Evolutionary conservation across 2,888 invertebrate species (phyloP).

Genomic region (Drosophila nigricruria): DNA sequence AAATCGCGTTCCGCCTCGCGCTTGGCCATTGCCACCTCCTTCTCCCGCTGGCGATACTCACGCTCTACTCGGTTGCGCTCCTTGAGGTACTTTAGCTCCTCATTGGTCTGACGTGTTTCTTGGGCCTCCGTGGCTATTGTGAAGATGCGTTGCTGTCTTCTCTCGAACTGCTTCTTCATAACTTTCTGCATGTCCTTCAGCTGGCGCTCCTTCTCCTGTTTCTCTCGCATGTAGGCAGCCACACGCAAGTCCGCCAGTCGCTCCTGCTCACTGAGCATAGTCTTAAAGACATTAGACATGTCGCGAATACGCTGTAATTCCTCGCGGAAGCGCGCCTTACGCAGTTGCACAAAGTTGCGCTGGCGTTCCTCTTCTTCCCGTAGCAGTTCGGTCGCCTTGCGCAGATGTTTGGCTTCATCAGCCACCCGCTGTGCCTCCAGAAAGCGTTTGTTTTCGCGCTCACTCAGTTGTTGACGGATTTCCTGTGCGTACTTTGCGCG

Average conservation of each 20-base stretch:
- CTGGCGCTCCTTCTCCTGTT: slow-evolving; percentile 81
- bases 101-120: slow-evolving; percentile 78
- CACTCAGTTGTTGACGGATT: slow-evolving; percentile 82
- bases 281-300: slow-evolving; percentile 83
- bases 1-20: slow-evolving; percentile 81
- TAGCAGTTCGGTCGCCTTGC: slow-evolving; percentile 76
- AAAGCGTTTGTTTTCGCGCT: slow-evolving; percentile 82
- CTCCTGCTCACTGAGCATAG: slow-evolving; percentile 84
- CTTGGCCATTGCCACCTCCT: slow-evolving; percentile 80
- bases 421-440: slow-evolving; percentile 84
- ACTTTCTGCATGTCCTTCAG: slow-evolving; percentile 79
- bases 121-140: slow-evolving; percentile 81
- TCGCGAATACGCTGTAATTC: slow-evolving; percentile 83
- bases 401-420: slow-evolving; percentile 82
- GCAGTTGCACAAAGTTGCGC: slow-evolving; percentile 70
- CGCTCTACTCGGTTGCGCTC: slow-evolving; percentile 85
- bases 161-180: slow-evolving; percentile 82
- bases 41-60: slow-evolving; percentile 84
- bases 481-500: slow-evolving; percentile 82
- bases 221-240: slow-evolving; percentile 83
- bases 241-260: slow-evolving; percentile 83
- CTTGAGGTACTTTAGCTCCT: slow-evolving; percentile 82
- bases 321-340: slow-evolving; percentile 81
- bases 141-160: slow-evolving; percentile 83
- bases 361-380: slow-evolving; percentile 82